Percentiles rank a stretch among this genome's conserved stretches.
These are phyloP conservation scores for Oryzias sinensis DNA, from an alignment of 2,797 vertebrate species.

Conservation along the genomic window DNA sequence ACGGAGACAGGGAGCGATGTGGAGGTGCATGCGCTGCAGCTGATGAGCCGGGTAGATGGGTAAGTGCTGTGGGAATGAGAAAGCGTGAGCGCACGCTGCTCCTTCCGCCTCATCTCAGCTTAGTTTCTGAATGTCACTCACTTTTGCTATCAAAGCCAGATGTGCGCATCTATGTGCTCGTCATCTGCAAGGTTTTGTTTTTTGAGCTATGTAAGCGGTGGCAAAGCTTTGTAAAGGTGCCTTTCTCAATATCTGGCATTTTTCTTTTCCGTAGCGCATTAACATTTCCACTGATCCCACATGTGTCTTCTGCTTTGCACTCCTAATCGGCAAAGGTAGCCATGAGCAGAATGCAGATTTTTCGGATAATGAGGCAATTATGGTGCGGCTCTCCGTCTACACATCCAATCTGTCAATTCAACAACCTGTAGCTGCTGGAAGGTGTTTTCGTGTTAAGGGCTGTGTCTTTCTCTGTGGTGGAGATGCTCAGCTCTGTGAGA, in stretches of 20 bases:
- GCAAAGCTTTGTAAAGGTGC: constrained; percentile 32
- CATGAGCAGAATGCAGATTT: constrained; percentile 58
- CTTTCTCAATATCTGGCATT: constrained; percentile 22
- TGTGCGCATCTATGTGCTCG: constrained; percentile 41
- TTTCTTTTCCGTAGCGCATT: constrained; percentile 29
- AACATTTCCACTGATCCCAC: constrained; percentile 32
- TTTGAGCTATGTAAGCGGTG: constrained; percentile 29
- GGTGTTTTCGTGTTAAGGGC: constrained; percentile 39
- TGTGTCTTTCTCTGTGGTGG: constrained; percentile 23
- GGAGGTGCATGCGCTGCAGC: constrained; percentile 43
- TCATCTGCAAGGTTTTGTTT: constrained; percentile 37
- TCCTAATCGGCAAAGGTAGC: constrained; percentile 59
- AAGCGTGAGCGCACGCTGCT: constrained; percentile 18
- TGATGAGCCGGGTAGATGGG: constrained; percentile 43
- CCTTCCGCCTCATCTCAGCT: constrained; percentile 48
- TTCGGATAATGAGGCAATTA: constrained; percentile 61
- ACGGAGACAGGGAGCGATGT: constrained; percentile 22
- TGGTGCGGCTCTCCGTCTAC: constrained; percentile 48
- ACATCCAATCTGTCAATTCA: constrained; percentile 60
- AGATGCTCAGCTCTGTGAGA: constrained; percentile 30
- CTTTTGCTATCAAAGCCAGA: constrained; percentile 54
- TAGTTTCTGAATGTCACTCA: constrained; percentile 57
- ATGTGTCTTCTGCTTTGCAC: constrained; percentile 34
- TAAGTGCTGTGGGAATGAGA: constrained; percentile 47
- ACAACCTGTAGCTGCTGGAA: constrained; percentile 69